Conservation (phyloP, 2,888 invertebrate species). For the Girardia tigrina region DNA sequence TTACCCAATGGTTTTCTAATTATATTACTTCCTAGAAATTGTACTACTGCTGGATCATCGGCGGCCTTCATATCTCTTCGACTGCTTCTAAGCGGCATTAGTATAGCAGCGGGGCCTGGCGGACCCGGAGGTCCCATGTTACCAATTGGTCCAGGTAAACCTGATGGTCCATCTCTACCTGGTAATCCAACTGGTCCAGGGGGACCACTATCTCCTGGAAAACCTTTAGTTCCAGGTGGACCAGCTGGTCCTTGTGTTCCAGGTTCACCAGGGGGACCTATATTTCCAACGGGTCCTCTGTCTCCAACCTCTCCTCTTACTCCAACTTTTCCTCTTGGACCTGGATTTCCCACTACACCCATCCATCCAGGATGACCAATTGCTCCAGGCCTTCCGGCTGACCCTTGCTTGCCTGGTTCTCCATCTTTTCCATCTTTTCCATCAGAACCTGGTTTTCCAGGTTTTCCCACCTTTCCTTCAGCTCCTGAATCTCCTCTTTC, state of each 20-base stretch:
- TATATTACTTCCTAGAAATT: background rate
- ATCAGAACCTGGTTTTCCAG: slow-evolving; percentile 3
- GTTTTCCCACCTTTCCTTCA: background rate
- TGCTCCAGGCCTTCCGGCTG: slow-evolving; percentile 28
- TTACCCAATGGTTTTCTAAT: background rate
- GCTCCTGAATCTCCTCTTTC: slow-evolving; percentile 37
- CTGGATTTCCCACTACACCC: slow-evolving; percentile 32
- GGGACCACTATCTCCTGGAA: slow-evolving; percentile 56
- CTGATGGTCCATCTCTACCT: slow-evolving; percentile 38
- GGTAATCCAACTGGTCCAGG: slow-evolving; percentile 37
- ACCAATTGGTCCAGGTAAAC: slow-evolving; percentile 37
- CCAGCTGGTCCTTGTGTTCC: slow-evolving; percentile 28
- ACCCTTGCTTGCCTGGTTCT: background rate
- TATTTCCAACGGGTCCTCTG: slow-evolving; percentile 28
- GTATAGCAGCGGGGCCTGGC: slow-evolving; percentile 33
- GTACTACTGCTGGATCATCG: background rate
- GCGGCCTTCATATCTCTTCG: background rate
- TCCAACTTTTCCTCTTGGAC: slow-evolving; percentile 25
- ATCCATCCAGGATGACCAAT: slow-evolving; percentile 28
- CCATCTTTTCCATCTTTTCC: slow-evolving; percentile 14
- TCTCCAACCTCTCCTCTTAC: slow-evolving; percentile 28
- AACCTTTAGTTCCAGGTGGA: slow-evolving; percentile 59
- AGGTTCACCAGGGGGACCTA: slow-evolving; percentile 20
- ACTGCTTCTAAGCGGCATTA: background rate
- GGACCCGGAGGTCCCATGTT: slow-evolving; percentile 36